Evolutionary conservation across 2,113 vertebrate genomes (phyloP), one percentile per base, ranked within the genome.

Genomic region (Myodes glareolus): DNA sequence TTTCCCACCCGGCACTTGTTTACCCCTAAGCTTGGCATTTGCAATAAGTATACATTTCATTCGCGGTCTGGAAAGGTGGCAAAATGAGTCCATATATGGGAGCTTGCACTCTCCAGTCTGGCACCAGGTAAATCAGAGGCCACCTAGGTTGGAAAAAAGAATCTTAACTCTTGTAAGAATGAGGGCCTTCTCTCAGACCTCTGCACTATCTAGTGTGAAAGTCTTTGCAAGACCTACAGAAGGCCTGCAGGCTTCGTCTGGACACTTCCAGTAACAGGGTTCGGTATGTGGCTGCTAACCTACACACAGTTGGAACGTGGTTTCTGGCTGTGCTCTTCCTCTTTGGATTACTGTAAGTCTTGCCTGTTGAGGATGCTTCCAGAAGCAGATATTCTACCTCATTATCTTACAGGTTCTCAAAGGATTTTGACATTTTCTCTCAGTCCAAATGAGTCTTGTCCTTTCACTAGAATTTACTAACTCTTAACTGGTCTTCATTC

Each of bases 11-110:
- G 63, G 85, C 93, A 97, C 86, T 96, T 94, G 92, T 91, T 87
- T 25, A 94, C n/a, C 67, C 84, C 97, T 84, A 92, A 95, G 95
- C 96, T 58, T 97, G 97, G 93, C 94, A 97, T 96, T 94, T 94
- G 85, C 27, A 78, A 85, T 91, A 91, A 96, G 92, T 76, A 91
- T 84, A 95, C 73, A 78, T 82, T 95, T 94, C 73, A 78, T 78
- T 86, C 17, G 68, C 63, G 95, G 33, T 33, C 72, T 16, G 29
- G 93, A 89, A 95, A 96, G 94, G 92, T 96, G 80, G 58, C 55
- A 84, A 81, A 89, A 78, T 88, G 77, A 78, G 65, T 10, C 82
- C 70, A 61, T 67, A 67, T 80, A 39, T 52, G 68, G 92, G 77
- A 84, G 12, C 36, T 52, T 91, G 61, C 73, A 7, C 75, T 55